phyloP scores from a whole-genome alignment of 92 coral and sea anemone species.

The Anthopleura xanthogrammica region DNA sequence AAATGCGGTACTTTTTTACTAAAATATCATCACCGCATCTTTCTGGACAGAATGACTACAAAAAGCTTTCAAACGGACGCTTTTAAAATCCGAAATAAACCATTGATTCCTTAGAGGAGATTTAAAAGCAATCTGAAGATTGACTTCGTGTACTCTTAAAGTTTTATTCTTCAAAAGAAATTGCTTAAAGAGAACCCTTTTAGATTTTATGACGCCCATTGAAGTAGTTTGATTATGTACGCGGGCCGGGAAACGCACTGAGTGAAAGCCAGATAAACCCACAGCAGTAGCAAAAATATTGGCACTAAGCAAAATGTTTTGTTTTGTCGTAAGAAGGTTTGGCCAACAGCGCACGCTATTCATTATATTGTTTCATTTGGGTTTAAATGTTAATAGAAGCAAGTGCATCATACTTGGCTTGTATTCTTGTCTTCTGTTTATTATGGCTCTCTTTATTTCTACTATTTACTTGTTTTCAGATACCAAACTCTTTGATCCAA shows the following conservation, averaged over 20 bases:
- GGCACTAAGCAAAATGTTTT: background rate
- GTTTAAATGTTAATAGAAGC: background rate
- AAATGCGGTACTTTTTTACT: background rate
- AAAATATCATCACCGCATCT: constrained; percentile 5
- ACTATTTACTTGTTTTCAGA: too few relatives aligned
- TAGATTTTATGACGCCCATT: constrained; percentile 21
- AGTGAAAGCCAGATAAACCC: background rate
- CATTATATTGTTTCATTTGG: background rate
- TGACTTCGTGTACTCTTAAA: background rate
- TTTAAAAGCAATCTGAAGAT: constrained; percentile 10
- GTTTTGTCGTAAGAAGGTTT: background rate
- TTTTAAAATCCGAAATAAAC: background rate
- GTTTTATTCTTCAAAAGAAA: constrained; percentile 23
- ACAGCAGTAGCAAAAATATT: background rate
- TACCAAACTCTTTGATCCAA: too few relatives aligned
- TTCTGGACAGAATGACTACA: constrained; percentile 3
- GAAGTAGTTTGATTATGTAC: constrained; percentile 22
- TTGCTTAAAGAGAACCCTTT: constrained; percentile 18
- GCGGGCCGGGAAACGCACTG: background rate
- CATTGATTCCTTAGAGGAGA: constrained; percentile 9
- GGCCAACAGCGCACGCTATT: background rate
- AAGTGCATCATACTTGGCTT: background rate
- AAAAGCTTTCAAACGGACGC: constrained; percentile 6
- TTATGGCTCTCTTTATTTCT: background rate
- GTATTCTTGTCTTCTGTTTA: background rate